Percentiles rank a stretch among this genome's conserved stretches.
Evolutionary conservation across 2,113 vertebrate genomes (phyloP).

Genomic region (Xenopus laevis): DNA sequence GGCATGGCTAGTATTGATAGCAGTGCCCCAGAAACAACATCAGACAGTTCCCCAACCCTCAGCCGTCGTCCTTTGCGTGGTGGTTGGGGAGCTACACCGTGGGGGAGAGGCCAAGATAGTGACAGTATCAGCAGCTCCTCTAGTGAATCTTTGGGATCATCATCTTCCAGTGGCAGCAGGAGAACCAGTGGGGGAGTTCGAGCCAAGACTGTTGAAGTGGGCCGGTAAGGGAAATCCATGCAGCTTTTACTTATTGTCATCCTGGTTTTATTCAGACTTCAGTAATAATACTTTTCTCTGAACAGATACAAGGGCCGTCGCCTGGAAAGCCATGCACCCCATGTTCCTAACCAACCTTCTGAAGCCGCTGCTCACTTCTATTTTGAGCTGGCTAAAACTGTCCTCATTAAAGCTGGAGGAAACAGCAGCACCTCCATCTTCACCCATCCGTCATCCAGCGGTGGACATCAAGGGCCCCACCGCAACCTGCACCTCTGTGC

Average conservation of each 20-base stretch:
- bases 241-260: not conserved
- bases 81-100: slow-evolving; percentile 89
- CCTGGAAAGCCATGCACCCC: slow-evolving; percentile 93
- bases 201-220: slow-evolving; percentile 94
- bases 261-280: not conserved
- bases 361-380: slow-evolving; percentile 98
- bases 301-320: slow-evolving; percentile 94
- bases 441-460: slow-evolving; percentile 95
- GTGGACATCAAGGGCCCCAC: slow-evolving; percentile 96
- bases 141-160: slow-evolving; percentile 92
- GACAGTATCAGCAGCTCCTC: slow-evolving; percentile 99
- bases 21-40: slow-evolving; percentile 96
- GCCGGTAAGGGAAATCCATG: slow-evolving; percentile 72
- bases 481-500: slow-evolving; percentile 98
- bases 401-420: slow-evolving; percentile 96
- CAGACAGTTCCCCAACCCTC: slow-evolving; percentile 94
- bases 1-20: slow-evolving; percentile 99
- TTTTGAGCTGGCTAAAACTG: slow-evolving; percentile 96
- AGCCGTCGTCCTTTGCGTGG: slow-evolving; percentile 89
- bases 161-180: slow-evolving; percentile 93
- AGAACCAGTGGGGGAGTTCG: slow-evolving; percentile 91
- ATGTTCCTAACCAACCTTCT: slow-evolving; percentile 97
- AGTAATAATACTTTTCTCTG: slow-evolving; percentile 22
- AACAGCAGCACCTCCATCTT: slow-evolving; percentile 99
- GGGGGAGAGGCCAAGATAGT: slow-evolving; percentile 95